Evolutionary conservation across 2,888 invertebrate genomes (phyloP), one percentile per base, ranked within the genome.

Genomic region (Gymnocheta viridis): DNA sequence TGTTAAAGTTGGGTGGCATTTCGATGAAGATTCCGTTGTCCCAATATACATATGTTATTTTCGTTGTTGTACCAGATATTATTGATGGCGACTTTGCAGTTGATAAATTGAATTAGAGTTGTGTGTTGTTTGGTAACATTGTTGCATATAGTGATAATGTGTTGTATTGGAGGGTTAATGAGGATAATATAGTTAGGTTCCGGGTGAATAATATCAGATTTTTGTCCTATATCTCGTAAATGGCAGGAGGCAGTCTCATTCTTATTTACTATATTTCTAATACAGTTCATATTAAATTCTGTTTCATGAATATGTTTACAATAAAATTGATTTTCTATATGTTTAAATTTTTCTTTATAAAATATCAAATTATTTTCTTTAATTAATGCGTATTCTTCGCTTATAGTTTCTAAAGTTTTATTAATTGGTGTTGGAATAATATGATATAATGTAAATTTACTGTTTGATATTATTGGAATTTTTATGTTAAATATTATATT

Each of bases 331-430:
- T 35, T 56, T 56, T 70, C 70, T 44, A 56, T 70, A 12, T 41
- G 54, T n/a, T 70, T 70, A 70, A 54, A 70, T 56, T 70, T 70
- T n/a, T 70, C 51, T 56, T 70, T 58, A 58, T 58, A 56, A 70
- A 56, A 70, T 70, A 32, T 44, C 17, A 44, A 27, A n/a, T n/a
- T n/a, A n/a, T n/a, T n/a, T n/a, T n/a, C n/a, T n/a, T n/a, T n/a
- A n/a, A n/a, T n/a, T n/a, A n/a, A n/a, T 70, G 29, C 29, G 5
- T 29, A 29, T 29, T 29, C 29, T 29, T 29, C 56, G n/a, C n/a
- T n/a, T n/a, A n/a, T n/a, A n/a, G n/a, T n/a, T n/a, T n/a, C n/a
- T n/a, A n/a, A n/a, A n/a, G n/a, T n/a, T n/a, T n/a, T n/a, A n/a
- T n/a, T n/a, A n/a, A n/a, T n/a, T n/a, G n/a, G n/a, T n/a, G n/a